Percentiles rank a stretch among this genome's conserved stretches.
Evolutionary conservation across 2,888 invertebrate genomes (phyloP).

Genomic region (Hydraecia micacea): DNA sequence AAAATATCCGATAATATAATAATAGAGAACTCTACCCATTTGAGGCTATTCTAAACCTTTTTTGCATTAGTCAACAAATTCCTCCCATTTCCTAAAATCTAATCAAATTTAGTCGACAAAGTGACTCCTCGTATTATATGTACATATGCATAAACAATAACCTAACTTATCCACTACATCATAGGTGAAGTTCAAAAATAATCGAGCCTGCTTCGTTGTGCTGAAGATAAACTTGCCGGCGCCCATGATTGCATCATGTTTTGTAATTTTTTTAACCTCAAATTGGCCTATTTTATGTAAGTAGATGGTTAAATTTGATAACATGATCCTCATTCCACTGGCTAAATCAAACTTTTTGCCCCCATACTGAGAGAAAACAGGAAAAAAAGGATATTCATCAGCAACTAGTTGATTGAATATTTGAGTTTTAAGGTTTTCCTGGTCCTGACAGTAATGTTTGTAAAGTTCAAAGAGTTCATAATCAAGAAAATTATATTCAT

Average conservation of each 20-base stretch:
- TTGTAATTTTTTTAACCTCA: constrained; percentile 38
- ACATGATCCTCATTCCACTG: neutral
- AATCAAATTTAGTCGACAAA: no score
- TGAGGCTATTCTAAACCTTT: no score
- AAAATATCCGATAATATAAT: no score
- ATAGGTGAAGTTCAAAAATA: no score
- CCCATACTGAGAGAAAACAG: constrained; percentile 1
- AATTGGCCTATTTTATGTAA: constrained; percentile 8
- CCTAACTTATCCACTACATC: no score
- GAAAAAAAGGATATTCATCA: constrained; percentile 1
- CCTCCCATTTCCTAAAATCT: no score
- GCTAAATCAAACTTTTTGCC: neutral
- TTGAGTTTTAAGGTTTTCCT: neutral
- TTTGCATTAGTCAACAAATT: no score
- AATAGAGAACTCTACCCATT: no score
- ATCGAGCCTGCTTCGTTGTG: no score
- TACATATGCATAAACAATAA: no score
- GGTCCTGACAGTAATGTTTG: constrained; percentile 5
- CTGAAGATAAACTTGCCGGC: no score
- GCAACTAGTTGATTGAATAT: neutral
- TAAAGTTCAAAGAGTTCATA: neutral
- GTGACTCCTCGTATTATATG: no score
- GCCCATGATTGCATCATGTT: constrained; percentile 17
- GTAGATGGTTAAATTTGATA: neutral
- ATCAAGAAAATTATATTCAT: neutral